These are phyloP conservation scores for Pinctada fucata DNA, from an alignment of 2,888 invertebrate genomes.

Conservation along the genomic window DNA sequence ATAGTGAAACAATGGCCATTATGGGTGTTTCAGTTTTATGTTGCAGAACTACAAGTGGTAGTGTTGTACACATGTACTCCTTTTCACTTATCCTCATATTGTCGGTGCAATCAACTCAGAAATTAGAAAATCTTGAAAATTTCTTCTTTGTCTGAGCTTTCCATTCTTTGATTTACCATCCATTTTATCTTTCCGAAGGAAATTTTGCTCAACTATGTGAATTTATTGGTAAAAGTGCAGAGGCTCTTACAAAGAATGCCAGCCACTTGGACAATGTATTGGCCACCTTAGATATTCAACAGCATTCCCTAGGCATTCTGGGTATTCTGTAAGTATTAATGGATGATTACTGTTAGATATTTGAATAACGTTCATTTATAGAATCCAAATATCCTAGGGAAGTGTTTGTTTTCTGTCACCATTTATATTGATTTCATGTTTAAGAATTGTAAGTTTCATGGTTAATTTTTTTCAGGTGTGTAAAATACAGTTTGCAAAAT, in stretches of 20 bases:
- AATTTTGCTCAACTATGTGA: slow-evolving; percentile 77
- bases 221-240: slow-evolving; percentile 81
- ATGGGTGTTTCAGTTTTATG: too few relatives aligned
- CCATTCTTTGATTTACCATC: not conserved
- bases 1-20: too few relatives aligned
- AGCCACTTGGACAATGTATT: slow-evolving; percentile 92
- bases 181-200: slow-evolving; percentile 58
- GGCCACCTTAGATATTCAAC: slow-evolving; percentile 92
- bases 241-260: slow-evolving; percentile 88
- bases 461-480: slow-evolving; percentile 64
- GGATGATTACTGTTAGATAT: not conserved
- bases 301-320: slow-evolving; percentile 92
- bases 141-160: too few relatives aligned
- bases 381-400: too few relatives aligned
- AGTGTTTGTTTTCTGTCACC: too few relatives aligned
- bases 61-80: too few relatives aligned
- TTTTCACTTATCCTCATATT: too few relatives aligned
- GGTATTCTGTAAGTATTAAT: slow-evolving; percentile 87
- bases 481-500: slow-evolving; percentile 75
- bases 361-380: not conserved
- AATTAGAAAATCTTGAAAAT: too few relatives aligned
- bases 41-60: too few relatives aligned
- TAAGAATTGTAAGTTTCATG: not conserved
- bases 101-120: too few relatives aligned
- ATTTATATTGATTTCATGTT: too few relatives aligned